Conservation (phyloP, 2,113 vertebrate genomes). For the Salvelinus sp. region DNA sequence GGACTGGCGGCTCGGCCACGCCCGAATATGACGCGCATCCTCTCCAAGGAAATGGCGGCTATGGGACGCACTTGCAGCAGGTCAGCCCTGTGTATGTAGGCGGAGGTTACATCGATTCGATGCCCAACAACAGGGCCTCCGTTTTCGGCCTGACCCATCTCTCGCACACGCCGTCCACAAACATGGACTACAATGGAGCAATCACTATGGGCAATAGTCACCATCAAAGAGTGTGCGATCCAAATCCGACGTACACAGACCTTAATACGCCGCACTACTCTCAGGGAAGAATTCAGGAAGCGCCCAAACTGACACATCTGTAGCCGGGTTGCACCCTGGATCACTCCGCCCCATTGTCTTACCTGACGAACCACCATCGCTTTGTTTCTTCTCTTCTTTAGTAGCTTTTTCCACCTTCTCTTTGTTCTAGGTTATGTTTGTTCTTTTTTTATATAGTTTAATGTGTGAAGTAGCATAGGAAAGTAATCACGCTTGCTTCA, state of each 20-base stretch:
- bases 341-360: constrained; percentile 73
- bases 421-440: constrained; percentile 56
- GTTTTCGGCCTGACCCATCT: constrained; percentile 94
- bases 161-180: constrained; percentile 84
- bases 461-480: constrained; percentile 82
- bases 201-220: constrained; percentile 91
- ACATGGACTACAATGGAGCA: constrained; percentile 92
- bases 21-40: constrained; percentile 91
- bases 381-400: constrained; percentile 66
- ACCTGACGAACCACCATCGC: constrained; percentile 63
- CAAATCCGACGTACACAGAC: constrained; percentile 94
- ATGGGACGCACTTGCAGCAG: constrained; percentile 96
- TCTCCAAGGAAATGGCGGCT: constrained; percentile 90
- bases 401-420: constrained; percentile 54
- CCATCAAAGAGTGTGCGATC: constrained; percentile 91
- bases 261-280: constrained; percentile 91
- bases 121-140: constrained; percentile 87
- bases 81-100: constrained; percentile 94
- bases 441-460: constrained; percentile 78
- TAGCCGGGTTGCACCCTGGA: constrained; percentile 77
- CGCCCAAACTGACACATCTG: constrained; percentile 97
- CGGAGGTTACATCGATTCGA: constrained; percentile 92
- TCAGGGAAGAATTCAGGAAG: constrained; percentile 99
- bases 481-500: constrained; percentile 89
- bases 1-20: constrained; percentile 84